Percentiles rank a stretch among this genome's conserved stretches.
Evolutionary conservation across 2,888 invertebrate genomes (phyloP).

Genomic region (Aphidius colemani): DNA sequence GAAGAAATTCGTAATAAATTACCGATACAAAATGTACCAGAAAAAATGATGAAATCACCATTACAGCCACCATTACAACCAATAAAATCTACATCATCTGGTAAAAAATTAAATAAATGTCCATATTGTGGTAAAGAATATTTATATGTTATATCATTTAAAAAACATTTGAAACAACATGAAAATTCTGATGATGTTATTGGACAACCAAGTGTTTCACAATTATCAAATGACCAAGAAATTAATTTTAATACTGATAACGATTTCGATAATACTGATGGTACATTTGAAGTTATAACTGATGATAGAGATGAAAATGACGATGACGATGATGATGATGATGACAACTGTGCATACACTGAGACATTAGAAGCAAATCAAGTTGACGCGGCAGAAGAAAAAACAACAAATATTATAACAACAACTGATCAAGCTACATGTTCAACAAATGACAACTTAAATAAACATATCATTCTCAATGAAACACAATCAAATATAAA

Average conservation of each 20-base stretch:
- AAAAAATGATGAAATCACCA: slow-evolving; percentile 36
- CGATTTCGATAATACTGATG: slow-evolving; percentile 33
- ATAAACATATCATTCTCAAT: too few relatives aligned
- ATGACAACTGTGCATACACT: slow-evolving; percentile 36
- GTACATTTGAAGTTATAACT: slow-evolving; percentile 30
- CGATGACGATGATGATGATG: slow-evolving; percentile 8
- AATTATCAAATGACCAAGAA: slow-evolving; percentile 33
- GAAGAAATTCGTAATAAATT: slow-evolving; percentile 52
- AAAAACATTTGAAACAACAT: slow-evolving; percentile 55
- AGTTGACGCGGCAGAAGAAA: too few relatives aligned
- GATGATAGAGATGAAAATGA: slow-evolving; percentile 27
- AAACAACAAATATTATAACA: too few relatives aligned
- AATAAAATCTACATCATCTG: slow-evolving; percentile 45
- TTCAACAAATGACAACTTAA: too few relatives aligned
- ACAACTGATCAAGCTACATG: too few relatives aligned
- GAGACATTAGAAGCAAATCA: background rate
- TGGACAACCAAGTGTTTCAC: slow-evolving; percentile 37
- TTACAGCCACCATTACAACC: slow-evolving; percentile 1
- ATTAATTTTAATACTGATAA: slow-evolving; percentile 28
- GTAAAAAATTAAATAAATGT: slow-evolving; percentile 54
- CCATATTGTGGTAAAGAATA: slow-evolving; percentile 58
- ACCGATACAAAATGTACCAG: slow-evolving; percentile 42
- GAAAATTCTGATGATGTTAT: slow-evolving; percentile 45
- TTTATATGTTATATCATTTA: slow-evolving; percentile 55
- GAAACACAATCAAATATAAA: too few relatives aligned